phyloP scores from a whole-genome alignment of 2,888 invertebrate species.

The Lepidocyrtoides sp. region DNA sequence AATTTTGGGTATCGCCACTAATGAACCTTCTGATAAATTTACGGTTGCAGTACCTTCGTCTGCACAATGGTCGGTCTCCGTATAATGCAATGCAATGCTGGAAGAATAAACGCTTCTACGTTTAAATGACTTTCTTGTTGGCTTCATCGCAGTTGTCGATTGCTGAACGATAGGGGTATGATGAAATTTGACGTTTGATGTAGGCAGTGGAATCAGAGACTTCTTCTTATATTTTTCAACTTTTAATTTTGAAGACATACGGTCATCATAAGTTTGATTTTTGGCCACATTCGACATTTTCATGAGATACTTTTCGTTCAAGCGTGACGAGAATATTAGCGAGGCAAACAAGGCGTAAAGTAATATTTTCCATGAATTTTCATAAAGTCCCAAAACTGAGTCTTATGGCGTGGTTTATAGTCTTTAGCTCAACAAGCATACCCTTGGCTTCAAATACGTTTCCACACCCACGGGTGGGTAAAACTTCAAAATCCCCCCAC shows the following conservation, averaged over 20 bases:
- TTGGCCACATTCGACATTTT: too few relatives aligned
- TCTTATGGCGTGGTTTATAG: too few relatives aligned
- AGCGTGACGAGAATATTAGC: too few relatives aligned
- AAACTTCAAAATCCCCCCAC: too few relatives aligned
- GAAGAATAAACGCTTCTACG: constrained; percentile 44
- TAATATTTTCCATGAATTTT: too few relatives aligned
- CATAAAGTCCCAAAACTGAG: too few relatives aligned
- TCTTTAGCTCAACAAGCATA: too few relatives aligned
- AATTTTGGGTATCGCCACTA: not conserved
- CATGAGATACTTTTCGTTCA: too few relatives aligned
- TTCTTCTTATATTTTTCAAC: not conserved
- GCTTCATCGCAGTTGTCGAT: not conserved
- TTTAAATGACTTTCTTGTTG: not conserved
- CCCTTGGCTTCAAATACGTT: too few relatives aligned
- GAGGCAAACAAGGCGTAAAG: too few relatives aligned
- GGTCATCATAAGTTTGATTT: too few relatives aligned
- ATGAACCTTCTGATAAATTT: not conserved
- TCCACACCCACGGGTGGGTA: too few relatives aligned
- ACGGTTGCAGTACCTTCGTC: not conserved
- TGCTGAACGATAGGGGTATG: not conserved
- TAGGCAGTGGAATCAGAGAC: constrained; percentile 32
- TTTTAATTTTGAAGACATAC: constrained; percentile 21
- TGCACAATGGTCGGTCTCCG: not conserved
- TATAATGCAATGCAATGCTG: not conserved
- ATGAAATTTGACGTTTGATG: not conserved